Evolutionary conservation across 2,113 vertebrate genomes (phyloP), one percentile per base, ranked within the genome.

Genomic region (Periophthalmus modestus): DNA sequence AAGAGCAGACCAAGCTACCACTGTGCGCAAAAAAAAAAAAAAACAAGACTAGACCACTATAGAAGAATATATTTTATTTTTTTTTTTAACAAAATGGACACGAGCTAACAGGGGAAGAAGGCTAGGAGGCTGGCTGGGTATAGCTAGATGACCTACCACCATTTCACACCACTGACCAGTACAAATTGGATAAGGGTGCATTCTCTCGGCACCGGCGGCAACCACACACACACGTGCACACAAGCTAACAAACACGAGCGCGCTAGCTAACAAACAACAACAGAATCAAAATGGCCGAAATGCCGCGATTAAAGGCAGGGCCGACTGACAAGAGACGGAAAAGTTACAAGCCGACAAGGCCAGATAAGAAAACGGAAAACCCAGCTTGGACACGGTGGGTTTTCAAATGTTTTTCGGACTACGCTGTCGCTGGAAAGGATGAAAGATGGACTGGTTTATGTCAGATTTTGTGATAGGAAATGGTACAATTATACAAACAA

Each of bases 101-200:
- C 66, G 46, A 68, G 59, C 19, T 46, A 54, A 63, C n/a, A 50
- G 33, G 47, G 59, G 65, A 67, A 75, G 50, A 73, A 34, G 62
- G 19, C 52, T n/a, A 55, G 62, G 69, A 47, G 73, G 10, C 74
- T 43, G 75, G 73, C 84, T 81, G 87, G 80, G 88, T 89, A 80
- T 34, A 84, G 80, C 88, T 88, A 82, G 80, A 89, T 87, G 89
- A 89, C 91, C 89, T 82, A 88, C 89, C 91, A 88, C 92, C 92
- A 93, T 94, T 94, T 94, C 92, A 92, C 92, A 93, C 91, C 83
- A 89, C 91, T 93, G 92, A 92, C 92, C 90, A 91, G 91, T 92
- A 93, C 92, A 94, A 93, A 94, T 94, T 93, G 92, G 92, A 93
- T 93, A 91, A 93, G 88, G 91, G 92, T 88, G 85, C 89, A 89